A percentile compares a stretch with the other conserved stretches of the same genome.
Conservation (phyloP, 2,113 vertebrate genomes). For the Anolis sagrei region DNA sequence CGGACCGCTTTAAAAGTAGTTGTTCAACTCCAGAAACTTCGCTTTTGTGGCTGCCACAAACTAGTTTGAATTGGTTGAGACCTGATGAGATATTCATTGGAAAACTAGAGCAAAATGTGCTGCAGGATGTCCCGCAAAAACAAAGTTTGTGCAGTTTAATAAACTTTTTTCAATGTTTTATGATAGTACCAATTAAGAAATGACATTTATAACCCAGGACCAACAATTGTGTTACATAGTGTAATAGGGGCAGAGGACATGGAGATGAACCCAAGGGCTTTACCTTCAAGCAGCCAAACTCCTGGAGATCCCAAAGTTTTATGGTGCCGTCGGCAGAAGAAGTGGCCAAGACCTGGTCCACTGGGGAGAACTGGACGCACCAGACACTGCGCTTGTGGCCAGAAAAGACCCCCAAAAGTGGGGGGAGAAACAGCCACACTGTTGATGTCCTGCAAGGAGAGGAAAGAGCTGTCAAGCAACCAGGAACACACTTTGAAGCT, state of each 20-base stretch:
- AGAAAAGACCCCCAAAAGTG: conserved; percentile 85
- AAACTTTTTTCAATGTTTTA: no score
- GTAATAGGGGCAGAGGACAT: background rate
- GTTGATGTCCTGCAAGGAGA: conserved; percentile 87
- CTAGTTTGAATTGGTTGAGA: no score
- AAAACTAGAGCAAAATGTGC: no score
- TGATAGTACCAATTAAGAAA: no score
- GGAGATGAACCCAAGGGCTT: fast-evolving
- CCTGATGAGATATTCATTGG: no score
- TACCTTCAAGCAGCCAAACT: conserved; percentile 96
- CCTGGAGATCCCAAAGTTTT: conserved; percentile 91
- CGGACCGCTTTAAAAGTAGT: no score
- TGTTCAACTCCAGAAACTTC: no score
- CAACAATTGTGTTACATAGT: no score
- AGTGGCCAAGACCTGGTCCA: conserved; percentile 92
- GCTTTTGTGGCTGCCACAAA: no score
- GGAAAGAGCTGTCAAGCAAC: background rate
- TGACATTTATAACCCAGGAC: no score
- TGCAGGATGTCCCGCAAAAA: no score
- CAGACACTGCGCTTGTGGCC: conserved; percentile 93
- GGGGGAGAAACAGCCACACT: conserved; percentile 88
- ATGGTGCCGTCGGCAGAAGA: conserved; percentile 91
- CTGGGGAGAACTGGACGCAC: conserved; percentile 93
- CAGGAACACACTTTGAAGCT: fast-evolving
- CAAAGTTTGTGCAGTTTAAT: no score